phyloP scores from a whole-genome alignment of 2,113 vertebrate genomes.

The Scomber scombrus region DNA sequence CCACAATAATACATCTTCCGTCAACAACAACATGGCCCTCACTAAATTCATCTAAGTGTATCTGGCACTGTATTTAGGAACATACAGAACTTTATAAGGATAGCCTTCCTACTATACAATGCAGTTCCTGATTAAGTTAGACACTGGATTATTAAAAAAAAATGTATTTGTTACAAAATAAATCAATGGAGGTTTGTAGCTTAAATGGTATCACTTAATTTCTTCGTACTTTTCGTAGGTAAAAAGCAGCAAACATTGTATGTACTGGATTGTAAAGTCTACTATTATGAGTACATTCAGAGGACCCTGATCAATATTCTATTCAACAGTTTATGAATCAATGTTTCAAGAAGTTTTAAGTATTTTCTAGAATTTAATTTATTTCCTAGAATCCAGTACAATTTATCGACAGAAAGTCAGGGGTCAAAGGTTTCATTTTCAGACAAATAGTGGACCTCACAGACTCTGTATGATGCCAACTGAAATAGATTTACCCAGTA shows the following conservation, averaged over 20 bases:
- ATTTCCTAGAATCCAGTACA: neutral
- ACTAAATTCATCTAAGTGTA: neutral
- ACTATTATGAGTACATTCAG: neutral
- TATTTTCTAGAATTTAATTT: constrained; percentile 21
- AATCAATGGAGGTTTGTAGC: neutral
- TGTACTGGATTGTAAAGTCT: neutral
- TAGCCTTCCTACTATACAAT: too few relatives aligned
- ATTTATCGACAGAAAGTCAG: too few relatives aligned
- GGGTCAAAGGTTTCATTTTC: too few relatives aligned
- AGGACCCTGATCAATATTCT: neutral
- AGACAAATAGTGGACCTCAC: neutral
- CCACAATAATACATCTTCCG: constrained; percentile 1
- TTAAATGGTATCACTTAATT: neutral
- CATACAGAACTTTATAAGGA: constrained; percentile 1
- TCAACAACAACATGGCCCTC: neutral
- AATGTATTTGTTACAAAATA: too few relatives aligned
- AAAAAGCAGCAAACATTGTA: neutral
- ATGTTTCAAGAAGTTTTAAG: neutral
- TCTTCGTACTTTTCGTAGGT: neutral
- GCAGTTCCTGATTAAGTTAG: neutral
- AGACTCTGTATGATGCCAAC: neutral
- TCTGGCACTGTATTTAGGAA: neutral
- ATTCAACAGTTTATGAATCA: constrained; percentile 9
- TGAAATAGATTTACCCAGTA: neutral
- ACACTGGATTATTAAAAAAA: neutral